Conservation (phyloP, 2,888 invertebrate genomes). For the Spilarctia lutea region DNA sequence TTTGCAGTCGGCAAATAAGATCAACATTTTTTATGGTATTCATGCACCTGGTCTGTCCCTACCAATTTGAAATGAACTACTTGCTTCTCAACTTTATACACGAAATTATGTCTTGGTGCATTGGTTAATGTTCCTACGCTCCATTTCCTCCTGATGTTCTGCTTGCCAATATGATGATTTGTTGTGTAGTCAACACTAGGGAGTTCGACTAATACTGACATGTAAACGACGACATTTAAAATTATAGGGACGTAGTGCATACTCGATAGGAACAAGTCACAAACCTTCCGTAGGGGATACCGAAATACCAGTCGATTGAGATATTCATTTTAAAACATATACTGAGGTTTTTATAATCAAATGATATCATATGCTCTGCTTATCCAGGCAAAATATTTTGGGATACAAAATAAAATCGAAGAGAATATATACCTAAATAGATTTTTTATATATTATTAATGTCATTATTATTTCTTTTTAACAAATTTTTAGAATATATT, state of each 20-base stretch:
- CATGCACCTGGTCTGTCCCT: not conserved
- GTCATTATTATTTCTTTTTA: too few species aligned
- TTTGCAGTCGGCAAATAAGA: constrained; percentile 1
- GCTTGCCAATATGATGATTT: not conserved
- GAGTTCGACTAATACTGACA: too few species aligned
- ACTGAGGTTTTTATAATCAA: too few species aligned
- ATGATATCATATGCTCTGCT: not conserved
- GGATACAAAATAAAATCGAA: not conserved
- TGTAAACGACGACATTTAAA: too few species aligned
- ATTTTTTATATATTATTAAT: too few species aligned
- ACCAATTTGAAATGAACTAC: not conserved
- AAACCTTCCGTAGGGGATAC: too few species aligned
- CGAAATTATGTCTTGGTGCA: not conserved
- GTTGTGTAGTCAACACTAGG: too few species aligned
- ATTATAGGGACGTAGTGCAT: too few species aligned
- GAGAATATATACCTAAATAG: not conserved
- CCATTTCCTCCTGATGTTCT: not conserved
- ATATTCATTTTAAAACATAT: too few species aligned
- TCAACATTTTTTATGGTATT: too few species aligned
- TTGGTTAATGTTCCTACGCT: not conserved
- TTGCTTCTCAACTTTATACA: not conserved
- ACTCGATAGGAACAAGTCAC: too few species aligned
- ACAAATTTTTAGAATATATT: not conserved
- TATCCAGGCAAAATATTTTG: too few species aligned
- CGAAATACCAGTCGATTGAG: not conserved